These are phyloP conservation scores for Procambarus virginalis DNA, from an alignment of 1,140 invertebrate genomes.

Conservation along the genomic window DNA sequence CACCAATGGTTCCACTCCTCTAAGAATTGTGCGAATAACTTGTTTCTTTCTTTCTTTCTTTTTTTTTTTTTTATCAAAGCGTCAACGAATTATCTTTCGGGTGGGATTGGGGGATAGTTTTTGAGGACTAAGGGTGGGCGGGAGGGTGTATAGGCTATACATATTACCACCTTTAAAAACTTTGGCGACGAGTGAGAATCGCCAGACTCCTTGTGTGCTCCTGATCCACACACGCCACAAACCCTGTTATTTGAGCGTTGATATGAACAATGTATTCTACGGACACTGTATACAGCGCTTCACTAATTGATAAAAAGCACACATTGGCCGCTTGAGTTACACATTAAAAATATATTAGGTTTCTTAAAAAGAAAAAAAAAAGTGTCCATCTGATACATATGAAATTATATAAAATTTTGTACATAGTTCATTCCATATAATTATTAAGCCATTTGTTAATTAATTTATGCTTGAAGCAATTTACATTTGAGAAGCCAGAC, in stretches of 20 bases:
- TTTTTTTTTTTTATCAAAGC: conserved; percentile 6
- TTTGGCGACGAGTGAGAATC: not conserved
- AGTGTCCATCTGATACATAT: conserved; percentile 1
- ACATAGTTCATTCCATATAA: conserved; percentile 14
- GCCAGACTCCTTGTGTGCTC: not conserved
- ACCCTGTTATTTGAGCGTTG: conserved; percentile 22
- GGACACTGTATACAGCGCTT: conserved; percentile 11
- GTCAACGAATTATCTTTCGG: not conserved
- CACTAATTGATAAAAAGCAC: not conserved
- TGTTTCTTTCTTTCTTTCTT: not conserved
- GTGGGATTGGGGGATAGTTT: not conserved
- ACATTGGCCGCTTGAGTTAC: conserved; percentile 28
- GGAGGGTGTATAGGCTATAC: not conserved
- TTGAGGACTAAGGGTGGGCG: not conserved
- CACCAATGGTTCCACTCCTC: conserved; percentile 7
- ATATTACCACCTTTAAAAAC: too few species aligned
- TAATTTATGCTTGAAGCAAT: conserved; percentile 18
- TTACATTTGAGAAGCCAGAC: conserved; percentile 10
- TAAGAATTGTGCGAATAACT: conserved; percentile 25
- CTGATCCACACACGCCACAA: not conserved
- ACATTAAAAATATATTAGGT: conserved; percentile 28
- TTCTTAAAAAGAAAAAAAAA: not conserved
- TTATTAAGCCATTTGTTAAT: not conserved
- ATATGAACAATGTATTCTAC: conserved; percentile 11
- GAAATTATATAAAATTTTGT: conserved; percentile 27